Evolutionary conservation across 2,888 invertebrate species (phyloP).

Genomic region (Noctua janthe): DNA sequence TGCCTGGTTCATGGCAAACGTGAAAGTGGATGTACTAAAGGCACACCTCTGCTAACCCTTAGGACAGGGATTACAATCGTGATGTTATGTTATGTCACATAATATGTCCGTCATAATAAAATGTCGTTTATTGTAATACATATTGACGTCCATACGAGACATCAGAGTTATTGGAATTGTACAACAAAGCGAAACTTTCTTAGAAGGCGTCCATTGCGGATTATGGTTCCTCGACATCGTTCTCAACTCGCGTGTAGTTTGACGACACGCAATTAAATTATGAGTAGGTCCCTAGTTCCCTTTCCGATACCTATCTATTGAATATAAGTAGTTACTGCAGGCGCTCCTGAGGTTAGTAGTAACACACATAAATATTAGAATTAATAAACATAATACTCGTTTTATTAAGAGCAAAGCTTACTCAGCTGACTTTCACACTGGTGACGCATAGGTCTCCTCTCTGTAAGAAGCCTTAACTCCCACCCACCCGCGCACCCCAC

Average conservation of each 20-base stretch:
- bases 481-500: too few species aligned
- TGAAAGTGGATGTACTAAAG: neutral
- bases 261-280: neutral
- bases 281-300: neutral
- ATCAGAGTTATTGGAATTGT: neutral
- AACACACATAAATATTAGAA: neutral
- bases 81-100: neutral
- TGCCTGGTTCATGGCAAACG: neutral
- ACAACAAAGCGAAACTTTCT: neutral
- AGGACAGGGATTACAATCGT: neutral
- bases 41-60: neutral
- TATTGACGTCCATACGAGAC: neutral
- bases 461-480: neutral
- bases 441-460: neutral
- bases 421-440: neutral
- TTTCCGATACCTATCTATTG: neutral
- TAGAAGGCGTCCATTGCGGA: neutral
- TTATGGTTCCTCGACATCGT: neutral
- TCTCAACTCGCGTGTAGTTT: neutral
- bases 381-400: neutral
- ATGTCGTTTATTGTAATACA: conserved; percentile 1
- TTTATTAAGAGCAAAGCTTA: neutral
- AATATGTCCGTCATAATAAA: neutral
- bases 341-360: neutral
- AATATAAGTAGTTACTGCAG: neutral